These are phyloP conservation scores for Aphrophora alni DNA, from an alignment of 2,888 invertebrate species.

Conservation along the genomic window DNA sequence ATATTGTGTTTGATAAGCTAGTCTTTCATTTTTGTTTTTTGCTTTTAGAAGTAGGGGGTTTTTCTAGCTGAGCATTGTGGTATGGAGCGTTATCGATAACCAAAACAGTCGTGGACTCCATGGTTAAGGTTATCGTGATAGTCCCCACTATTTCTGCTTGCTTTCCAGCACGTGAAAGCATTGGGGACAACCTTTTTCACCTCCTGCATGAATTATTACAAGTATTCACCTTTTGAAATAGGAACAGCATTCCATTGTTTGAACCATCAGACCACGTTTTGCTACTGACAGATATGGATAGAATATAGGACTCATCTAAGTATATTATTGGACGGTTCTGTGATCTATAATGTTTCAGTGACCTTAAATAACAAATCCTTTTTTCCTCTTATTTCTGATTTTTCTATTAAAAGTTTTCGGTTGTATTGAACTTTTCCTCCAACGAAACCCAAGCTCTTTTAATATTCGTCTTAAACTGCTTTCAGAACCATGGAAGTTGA, in stretches of 20 bases:
- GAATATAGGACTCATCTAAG: not conserved
- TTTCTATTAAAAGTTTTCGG: conserved; percentile 11
- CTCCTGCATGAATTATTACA: too few species aligned
- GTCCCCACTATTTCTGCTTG: not conserved
- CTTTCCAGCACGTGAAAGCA: conserved; percentile 7
- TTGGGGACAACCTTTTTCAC: not conserved
- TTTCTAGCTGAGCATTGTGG: conserved; percentile 12
- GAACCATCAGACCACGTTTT: not conserved
- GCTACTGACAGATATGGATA: not conserved
- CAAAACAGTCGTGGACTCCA: not conserved
- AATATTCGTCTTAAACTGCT: not conserved
- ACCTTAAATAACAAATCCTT: conserved; percentile 5
- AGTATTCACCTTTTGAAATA: not conserved
- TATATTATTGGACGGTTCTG: not conserved
- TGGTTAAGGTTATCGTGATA: not conserved
- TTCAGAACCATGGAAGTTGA: not conserved
- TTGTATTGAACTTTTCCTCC: conserved; percentile 4
- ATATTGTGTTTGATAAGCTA: too few species aligned
- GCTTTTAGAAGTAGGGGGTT: not conserved
- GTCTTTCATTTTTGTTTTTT: not conserved
- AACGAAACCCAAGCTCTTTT: not conserved
- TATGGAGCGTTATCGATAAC: conserved; percentile 8
- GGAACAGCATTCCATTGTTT: not conserved
- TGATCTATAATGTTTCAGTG: not conserved
- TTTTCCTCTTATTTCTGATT: not conserved